These are phyloP conservation scores for Ia io DNA, from an alignment of 2,113 vertebrate species.

Conservation along the genomic window DNA sequence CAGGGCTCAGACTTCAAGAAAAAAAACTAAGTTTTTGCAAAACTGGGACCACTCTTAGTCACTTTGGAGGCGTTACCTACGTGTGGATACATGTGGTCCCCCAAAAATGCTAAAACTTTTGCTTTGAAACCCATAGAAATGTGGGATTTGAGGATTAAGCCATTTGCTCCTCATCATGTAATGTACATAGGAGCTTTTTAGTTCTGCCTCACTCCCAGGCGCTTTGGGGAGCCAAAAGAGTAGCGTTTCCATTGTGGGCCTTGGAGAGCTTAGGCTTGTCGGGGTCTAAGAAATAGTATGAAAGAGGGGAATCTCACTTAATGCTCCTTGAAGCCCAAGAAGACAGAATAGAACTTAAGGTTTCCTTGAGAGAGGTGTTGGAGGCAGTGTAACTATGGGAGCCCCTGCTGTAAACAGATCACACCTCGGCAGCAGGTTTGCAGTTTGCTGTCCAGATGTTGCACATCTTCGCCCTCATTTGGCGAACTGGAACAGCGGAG, in stretches of 20 bases:
- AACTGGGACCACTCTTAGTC: background rate
- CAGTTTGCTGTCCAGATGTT: conserved; percentile 46
- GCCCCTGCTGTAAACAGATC: background rate
- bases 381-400: background rate
- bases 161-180: background rate
- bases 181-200: background rate
- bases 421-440: background rate
- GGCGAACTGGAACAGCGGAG: background rate
- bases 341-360: background rate
- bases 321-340: background rate
- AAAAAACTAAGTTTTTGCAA: background rate
- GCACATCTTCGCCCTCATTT: background rate
- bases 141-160: background rate
- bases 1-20: background rate
- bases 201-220: background rate
- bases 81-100: background rate
- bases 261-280: background rate
- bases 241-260: background rate
- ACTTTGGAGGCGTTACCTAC: background rate
- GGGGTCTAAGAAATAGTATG: background rate
- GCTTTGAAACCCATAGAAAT: background rate
- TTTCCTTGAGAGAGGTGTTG: background rate
- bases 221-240: background rate
- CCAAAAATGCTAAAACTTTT: background rate
- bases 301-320: background rate